Evolutionary conservation across 2,888 invertebrate species (phyloP), one percentile per base, ranked within the genome.

Genomic region (Drosophila neoperkinsi): DNA sequence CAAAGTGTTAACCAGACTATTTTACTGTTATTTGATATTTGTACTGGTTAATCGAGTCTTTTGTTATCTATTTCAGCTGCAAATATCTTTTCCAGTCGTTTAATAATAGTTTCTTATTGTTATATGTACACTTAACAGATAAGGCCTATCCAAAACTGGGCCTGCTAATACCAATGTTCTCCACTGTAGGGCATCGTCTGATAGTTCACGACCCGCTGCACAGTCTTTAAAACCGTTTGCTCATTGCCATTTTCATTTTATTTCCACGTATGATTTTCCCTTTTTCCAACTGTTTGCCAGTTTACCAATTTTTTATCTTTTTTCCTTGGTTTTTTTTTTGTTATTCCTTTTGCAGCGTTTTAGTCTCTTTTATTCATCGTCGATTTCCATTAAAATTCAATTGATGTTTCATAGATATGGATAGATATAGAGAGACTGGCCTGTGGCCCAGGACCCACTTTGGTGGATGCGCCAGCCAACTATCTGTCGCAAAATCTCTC

Each of bases 351-450:
- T 89, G 71, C 79, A 87, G 69, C 83, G 71, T 85, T 91, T 88
- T 88, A 85, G 83, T 90, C 88, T 82, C 86, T 91, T 91, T 90
- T 91, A 88, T 88, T 90, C 90, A 83, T 89, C 81, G 88, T 88
- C 90, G 91, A 90, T 91, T 88, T 88, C 88, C 90, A 88, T 88
- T 88, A 88, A 88, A 88, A 88, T 91, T 88, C 91, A 88, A 91
- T 88, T 91, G 87, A 88, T 84, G 85, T 84, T 78, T 71, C 76
- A 72, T 70, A 71, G 84, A 86, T 78, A 74, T 55, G 51, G 58
- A 52, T 49, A 30, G 34, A 53, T 49, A 62, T 38, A 34, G 46
- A 36, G 34, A 9, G 46, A 46, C 28, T 65, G 53, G 38, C 59
- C 46, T 50, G 52, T 33, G 53, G 43, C 63, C 25, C 46, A 61